Evolutionary conservation across 2,113 vertebrate species (phyloP).

Genomic region (Elanoides forficatus): DNA sequence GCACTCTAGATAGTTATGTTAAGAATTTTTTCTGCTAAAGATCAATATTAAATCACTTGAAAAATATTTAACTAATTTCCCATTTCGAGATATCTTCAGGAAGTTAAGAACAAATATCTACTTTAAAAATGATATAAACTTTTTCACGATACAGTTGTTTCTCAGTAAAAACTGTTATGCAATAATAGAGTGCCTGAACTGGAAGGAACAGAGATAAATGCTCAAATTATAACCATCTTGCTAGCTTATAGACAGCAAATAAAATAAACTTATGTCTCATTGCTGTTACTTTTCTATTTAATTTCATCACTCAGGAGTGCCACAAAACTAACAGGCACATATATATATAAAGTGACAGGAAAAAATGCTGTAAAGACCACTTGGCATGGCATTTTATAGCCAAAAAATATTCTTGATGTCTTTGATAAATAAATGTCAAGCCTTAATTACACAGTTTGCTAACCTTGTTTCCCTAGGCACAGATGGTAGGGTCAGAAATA

Average conservation of each 20-base stretch:
- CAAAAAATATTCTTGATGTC: slow-evolving; percentile 21
- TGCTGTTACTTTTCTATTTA: background rate
- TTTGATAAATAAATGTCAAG: slow-evolving; percentile 55
- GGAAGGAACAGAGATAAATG: background rate
- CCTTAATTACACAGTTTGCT: slow-evolving; percentile 58
- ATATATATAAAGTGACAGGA: background rate
- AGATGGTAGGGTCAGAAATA: slow-evolving; percentile 19
- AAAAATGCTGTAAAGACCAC: background rate
- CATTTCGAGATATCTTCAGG: background rate
- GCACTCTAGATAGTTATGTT: background rate
- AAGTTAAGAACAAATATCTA: background rate
- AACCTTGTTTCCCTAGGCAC: slow-evolving; percentile 48
- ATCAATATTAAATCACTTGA: background rate
- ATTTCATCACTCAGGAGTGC: background rate
- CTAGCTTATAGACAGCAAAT: background rate
- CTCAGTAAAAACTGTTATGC: background rate
- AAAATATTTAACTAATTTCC: background rate
- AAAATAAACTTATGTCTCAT: background rate
- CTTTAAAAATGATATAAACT: background rate
- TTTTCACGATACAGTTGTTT: background rate
- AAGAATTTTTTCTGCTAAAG: background rate
- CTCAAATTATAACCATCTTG: background rate
- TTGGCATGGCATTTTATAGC: slow-evolving; percentile 30
- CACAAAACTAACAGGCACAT: background rate
- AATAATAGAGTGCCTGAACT: background rate